These are phyloP conservation scores for Bradypus variegatus DNA, from an alignment of 2,797 vertebrate genomes.

Conservation along the genomic window DNA sequence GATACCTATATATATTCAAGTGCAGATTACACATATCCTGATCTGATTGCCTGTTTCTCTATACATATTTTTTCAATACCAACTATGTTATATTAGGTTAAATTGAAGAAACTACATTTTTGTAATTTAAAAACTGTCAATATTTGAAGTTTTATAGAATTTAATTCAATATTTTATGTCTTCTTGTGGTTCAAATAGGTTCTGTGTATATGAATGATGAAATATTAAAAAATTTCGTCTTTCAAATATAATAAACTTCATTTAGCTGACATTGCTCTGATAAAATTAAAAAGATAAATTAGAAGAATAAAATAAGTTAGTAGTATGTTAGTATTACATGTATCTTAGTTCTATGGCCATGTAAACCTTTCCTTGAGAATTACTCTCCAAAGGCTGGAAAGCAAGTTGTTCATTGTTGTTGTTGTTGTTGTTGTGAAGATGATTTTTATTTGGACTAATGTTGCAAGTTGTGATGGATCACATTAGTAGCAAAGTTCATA, in stretches of 20 bases:
- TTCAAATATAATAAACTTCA: neutral
- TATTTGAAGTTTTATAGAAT: neutral
- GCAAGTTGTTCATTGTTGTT: neutral
- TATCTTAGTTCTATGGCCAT: neutral
- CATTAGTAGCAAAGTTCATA: neutral
- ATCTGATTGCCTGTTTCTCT: neutral
- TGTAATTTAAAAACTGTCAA: neutral
- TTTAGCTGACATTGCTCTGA: neutral
- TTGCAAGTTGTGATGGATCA: neutral
- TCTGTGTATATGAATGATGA: neutral
- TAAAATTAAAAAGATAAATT: slow-evolving; percentile 6
- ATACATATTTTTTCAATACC: neutral
- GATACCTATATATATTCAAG: neutral
- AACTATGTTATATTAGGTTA: neutral
- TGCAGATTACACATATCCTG: neutral
- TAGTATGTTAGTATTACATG: neutral
- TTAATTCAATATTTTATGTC: slow-evolving; percentile 1
- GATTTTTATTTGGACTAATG: slow-evolving; percentile 22
- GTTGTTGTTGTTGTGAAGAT: neutral
- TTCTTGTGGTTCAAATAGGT: neutral
- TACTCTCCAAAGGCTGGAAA: neutral
- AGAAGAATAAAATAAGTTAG: neutral
- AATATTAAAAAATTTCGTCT: slow-evolving; percentile 10
- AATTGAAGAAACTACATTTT: slow-evolving; percentile 3
- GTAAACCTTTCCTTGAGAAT: neutral